phyloP scores from a whole-genome alignment of 92 coral and sea anemone genomes.

The Phenganax stokvisi region DNA sequence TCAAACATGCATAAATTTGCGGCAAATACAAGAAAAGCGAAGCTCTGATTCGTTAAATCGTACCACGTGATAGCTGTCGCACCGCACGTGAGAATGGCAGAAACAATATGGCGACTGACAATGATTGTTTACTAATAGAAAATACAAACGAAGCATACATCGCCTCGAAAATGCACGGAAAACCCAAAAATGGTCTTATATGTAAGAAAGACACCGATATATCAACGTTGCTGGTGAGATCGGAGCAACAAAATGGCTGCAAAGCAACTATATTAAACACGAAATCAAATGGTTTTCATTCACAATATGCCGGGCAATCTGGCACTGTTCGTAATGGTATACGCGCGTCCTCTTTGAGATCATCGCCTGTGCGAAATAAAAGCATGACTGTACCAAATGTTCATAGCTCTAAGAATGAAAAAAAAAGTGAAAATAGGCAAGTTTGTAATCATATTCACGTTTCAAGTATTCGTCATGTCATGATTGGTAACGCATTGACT shows the following conservation, averaged over 20 bases:
- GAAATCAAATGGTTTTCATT: constrained; percentile 46
- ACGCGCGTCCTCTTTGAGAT: constrained; percentile 8
- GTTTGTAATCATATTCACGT: not conserved
- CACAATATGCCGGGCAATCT: constrained; percentile 31
- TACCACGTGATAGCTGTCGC: constrained; percentile 34
- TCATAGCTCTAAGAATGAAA: not conserved
- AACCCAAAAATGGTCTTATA: constrained; percentile 15
- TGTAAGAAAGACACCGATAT: not conserved
- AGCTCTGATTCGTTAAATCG: constrained; percentile 30
- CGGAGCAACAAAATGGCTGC: constrained; percentile 15
- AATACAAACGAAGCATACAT: not conserved
- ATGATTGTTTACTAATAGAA: not conserved
- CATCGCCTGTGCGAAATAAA: constrained; percentile 26
- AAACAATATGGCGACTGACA: constrained; percentile 55
- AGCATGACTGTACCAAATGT: not conserved
- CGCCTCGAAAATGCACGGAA: constrained; percentile 21
- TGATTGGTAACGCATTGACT: not conserved
- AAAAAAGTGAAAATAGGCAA: constrained; percentile 20
- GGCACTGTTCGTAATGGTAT: not conserved
- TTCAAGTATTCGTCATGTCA: not conserved
- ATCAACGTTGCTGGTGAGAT: not conserved
- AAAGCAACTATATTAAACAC: not conserved
- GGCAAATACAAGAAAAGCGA: too few relatives aligned
- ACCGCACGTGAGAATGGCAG: constrained; percentile 31
- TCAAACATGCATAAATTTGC: too few relatives aligned